A percentile compares a stretch with the other conserved stretches of the same genome.
Conservation (phyloP, 2,113 vertebrate genomes). For the Perca flavescens region DNA sequence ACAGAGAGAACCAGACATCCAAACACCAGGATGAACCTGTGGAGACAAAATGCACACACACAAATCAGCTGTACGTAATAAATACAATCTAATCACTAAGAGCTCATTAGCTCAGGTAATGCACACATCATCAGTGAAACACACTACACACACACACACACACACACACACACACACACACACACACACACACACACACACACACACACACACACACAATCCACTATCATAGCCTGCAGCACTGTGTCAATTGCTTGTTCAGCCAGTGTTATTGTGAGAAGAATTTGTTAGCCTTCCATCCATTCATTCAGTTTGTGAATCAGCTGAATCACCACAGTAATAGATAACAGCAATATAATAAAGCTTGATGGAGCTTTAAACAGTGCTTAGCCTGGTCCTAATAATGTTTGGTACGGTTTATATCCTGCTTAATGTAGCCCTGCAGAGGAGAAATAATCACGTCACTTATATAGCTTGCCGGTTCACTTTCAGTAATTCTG, state of each 20-base stretch:
- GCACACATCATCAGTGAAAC: neutral
- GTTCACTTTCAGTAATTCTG: neutral
- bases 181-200: conserved; percentile 21
- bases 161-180: neutral
- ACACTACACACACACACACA: too few relatives aligned
- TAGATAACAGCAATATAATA: conserved; percentile 11
- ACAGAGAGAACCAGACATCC: conserved; percentile 99
- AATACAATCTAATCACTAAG: neutral
- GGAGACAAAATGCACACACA: conserved; percentile 63
- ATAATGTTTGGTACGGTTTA: neutral
- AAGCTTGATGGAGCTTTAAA: conserved; percentile 3
- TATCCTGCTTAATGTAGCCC: conserved; percentile 6
- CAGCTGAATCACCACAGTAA: neutral
- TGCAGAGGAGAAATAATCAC: neutral
- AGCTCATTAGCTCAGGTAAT: neutral
- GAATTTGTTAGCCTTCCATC: neutral
- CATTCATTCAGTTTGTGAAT: conserved; percentile 3
- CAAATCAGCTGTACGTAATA: neutral
- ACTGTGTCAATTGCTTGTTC: conserved; percentile 4
- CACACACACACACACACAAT: neutral
- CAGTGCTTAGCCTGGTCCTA: neutral
- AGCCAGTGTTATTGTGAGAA: neutral
- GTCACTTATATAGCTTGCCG: neutral
- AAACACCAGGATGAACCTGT: conserved; percentile 98
- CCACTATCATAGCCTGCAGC: neutral